These are phyloP conservation scores for Chloromyia formosa DNA, from an alignment of 2,888 invertebrate genomes.

Conservation along the genomic window DNA sequence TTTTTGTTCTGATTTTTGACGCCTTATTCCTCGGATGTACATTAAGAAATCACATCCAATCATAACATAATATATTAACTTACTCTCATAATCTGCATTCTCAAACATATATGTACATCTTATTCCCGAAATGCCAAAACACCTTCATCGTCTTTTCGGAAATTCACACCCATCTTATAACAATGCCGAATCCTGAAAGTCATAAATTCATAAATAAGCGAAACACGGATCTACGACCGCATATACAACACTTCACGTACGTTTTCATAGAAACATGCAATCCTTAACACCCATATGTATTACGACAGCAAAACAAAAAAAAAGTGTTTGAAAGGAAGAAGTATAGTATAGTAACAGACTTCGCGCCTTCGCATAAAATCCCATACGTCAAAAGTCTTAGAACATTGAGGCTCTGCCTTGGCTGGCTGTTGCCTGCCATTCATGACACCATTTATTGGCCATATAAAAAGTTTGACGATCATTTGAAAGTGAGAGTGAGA, in stretches of 20 bases:
- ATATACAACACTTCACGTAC: background rate
- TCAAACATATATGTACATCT: no score
- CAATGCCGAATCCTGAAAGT: background rate
- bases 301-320: background rate
- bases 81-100: no score
- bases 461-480: constrained; percentile 51
- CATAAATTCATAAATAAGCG: constrained; percentile 30
- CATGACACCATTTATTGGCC: constrained; percentile 51
- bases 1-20: no score
- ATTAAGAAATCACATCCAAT: no score
- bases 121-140: no score
- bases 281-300: background rate
- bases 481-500: constrained; percentile 48
- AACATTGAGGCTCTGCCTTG: constrained; percentile 6
- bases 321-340: background rate
- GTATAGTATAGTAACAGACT: background rate
- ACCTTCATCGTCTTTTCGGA: no score
- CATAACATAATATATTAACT: no score
- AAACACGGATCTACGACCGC: constrained; percentile 9
- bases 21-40: no score
- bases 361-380: constrained; percentile 29
- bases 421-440: constrained; percentile 31
- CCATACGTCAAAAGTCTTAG: constrained; percentile 32
- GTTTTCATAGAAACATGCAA: background rate
- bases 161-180: no score